Percentiles rank a stretch among this genome's conserved stretches.
phyloP scores from a whole-genome alignment of 1,140 invertebrate genomes.

The Andrena cerasifolii region DNA sequence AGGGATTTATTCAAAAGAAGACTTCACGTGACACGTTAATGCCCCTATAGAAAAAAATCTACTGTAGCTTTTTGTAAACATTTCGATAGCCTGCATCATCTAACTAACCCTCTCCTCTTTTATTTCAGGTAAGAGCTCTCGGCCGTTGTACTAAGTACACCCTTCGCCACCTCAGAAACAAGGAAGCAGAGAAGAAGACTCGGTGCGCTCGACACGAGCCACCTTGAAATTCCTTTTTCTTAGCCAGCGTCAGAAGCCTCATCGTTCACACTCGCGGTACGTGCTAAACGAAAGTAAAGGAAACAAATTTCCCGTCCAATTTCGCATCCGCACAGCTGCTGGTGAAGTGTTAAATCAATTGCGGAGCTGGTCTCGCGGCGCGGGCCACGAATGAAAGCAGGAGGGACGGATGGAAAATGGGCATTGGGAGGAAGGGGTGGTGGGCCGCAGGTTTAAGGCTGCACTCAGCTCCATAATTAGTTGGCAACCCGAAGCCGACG shows the following conservation, averaged over 20 bases:
- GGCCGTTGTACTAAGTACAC: no score
- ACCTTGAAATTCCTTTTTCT: background rate
- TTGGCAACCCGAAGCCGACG: conserved; percentile 66
- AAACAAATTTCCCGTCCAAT: conserved; percentile 71
- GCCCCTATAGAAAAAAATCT: no score
- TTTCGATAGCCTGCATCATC: no score
- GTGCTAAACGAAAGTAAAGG: conserved; percentile 48
- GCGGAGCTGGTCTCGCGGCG: conserved; percentile 53
- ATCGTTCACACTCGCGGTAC: background rate
- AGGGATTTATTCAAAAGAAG: no score
- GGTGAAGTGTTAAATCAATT: conserved; percentile 77
- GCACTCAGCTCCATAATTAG: conserved; percentile 76
- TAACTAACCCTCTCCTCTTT: no score
- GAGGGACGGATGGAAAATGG: conserved; percentile 6
- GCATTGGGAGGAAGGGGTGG: no score
- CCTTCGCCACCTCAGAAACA: no score
- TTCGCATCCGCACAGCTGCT: conserved; percentile 71
- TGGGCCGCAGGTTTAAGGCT: conserved; percentile 64
- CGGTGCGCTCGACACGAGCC: background rate
- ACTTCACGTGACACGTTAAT: no score
- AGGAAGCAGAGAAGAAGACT: background rate
- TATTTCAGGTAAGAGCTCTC: no score
- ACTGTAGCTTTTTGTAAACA: no score
- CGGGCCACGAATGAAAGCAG: background rate
- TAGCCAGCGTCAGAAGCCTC: background rate